Percentiles rank a stretch among this genome's conserved stretches.
phyloP scores from a whole-genome alignment of 2,113 vertebrate genomes.

The Apodemus speciosus region DNA sequence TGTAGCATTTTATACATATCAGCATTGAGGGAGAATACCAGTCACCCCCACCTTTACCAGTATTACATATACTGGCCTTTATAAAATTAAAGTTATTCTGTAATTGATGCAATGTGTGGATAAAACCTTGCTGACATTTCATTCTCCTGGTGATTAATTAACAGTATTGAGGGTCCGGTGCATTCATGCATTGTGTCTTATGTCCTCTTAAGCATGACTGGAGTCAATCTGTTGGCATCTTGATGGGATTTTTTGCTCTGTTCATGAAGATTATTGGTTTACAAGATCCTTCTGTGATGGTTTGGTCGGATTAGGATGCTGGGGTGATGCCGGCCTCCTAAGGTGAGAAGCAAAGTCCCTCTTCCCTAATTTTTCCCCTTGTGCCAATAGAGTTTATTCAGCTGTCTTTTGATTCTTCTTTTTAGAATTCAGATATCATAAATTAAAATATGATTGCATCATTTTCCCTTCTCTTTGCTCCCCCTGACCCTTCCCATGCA shows the following conservation, averaged over 20 bases:
- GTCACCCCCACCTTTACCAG: background rate
- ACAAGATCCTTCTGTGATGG: background rate
- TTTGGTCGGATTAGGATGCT: background rate
- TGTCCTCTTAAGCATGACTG: background rate
- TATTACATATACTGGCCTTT: background rate
- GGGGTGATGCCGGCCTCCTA: background rate
- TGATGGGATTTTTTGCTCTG: background rate
- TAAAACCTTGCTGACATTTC: background rate
- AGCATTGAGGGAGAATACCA: background rate
- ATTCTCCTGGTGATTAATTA: slow-evolving; percentile 20
- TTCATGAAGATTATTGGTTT: background rate
- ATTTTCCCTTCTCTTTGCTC: background rate
- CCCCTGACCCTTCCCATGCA: background rate
- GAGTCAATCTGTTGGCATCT: slow-evolving; percentile 20
- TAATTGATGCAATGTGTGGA: background rate
- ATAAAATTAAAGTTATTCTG: background rate
- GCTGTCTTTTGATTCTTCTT: background rate
- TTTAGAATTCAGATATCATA: background rate
- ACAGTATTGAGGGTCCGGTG: background rate
- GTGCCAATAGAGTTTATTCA: background rate
- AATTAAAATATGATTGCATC: background rate
- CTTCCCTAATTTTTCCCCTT: background rate
- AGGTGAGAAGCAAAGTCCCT: background rate
- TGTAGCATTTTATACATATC: background rate
- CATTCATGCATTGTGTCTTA: background rate